Conservation (phyloP, 2,888 invertebrate genomes). For the Augochlorella aurata region DNA sequence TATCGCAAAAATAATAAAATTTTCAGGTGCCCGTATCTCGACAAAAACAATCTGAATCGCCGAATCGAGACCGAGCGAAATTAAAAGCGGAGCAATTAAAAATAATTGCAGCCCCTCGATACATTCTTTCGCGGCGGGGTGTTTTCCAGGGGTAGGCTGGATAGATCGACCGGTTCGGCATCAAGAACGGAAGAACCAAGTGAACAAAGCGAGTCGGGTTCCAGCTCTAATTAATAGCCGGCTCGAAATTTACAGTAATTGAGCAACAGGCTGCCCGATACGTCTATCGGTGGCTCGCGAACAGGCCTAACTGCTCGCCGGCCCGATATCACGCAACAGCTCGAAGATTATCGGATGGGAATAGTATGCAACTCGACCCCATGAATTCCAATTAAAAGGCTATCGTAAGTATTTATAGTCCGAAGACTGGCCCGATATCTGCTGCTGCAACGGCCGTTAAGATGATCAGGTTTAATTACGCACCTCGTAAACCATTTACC, state of each 20-base stretch:
- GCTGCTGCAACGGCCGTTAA: conserved; percentile 58
- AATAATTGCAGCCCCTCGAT: too few species aligned
- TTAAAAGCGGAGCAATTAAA: too few species aligned
- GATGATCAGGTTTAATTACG: conserved; percentile 71
- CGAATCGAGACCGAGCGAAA: too few species aligned
- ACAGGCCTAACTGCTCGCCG: conserved; percentile 28
- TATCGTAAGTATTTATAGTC: conserved; percentile 64
- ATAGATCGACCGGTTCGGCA: not conserved
- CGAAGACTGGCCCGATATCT: conserved; percentile 56
- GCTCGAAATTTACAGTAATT: conserved; percentile 43
- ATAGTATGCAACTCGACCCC: conserved; percentile 32
- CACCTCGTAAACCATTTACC: conserved; percentile 65
- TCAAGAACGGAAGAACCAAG: not conserved
- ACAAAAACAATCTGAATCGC: too few species aligned
- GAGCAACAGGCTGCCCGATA: conserved; percentile 30
- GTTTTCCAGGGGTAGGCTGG: not conserved
- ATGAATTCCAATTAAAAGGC: conserved; percentile 64
- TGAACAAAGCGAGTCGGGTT: conserved; percentile 21
- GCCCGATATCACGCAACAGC: conserved; percentile 48
- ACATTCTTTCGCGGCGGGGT: not conserved
- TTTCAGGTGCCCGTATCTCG: too few species aligned
- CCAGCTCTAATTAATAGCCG: conserved; percentile 31
- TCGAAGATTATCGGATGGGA: conserved; percentile 46
- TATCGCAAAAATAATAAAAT: too few species aligned
- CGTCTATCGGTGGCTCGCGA: conserved; percentile 32